Percentiles rank a stretch among this genome's conserved stretches.
Evolutionary conservation across 2,888 invertebrate species (phyloP).

Genomic region (Diabrotica balteata): DNA sequence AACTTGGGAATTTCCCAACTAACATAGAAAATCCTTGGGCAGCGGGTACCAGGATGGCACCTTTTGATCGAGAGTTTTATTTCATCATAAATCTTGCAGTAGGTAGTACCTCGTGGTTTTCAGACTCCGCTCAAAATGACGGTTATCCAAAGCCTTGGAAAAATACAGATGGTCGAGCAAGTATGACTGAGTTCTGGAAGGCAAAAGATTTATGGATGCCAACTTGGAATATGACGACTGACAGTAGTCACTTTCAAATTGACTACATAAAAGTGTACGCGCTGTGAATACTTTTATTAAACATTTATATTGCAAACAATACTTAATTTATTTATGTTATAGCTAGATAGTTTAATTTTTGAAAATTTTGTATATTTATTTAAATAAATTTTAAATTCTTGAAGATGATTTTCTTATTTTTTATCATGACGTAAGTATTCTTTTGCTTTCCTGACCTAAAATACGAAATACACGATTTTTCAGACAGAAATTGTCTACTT

Average conservation of each 20-base stretch:
- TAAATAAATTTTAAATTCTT: too few relatives aligned
- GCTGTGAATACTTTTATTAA: conserved; percentile 36
- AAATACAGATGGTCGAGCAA: conserved; percentile 58
- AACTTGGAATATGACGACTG: conserved; percentile 61
- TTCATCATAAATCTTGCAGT: conserved; percentile 64
- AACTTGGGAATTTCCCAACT: conserved; percentile 65
- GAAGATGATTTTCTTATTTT: too few relatives aligned
- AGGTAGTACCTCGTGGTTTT: conserved; percentile 73
- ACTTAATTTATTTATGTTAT: too few relatives aligned
- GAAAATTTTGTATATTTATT: too few relatives aligned
- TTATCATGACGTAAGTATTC: too few relatives aligned
- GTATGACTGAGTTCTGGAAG: conserved; percentile 69
- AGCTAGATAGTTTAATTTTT: too few relatives aligned
- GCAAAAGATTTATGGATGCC: conserved; percentile 63
- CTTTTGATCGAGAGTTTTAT: conserved; percentile 73
- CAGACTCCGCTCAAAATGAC: conserved; percentile 65
- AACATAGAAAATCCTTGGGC: conserved; percentile 67
- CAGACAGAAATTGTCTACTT: too few relatives aligned
- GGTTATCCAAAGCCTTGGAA: conserved; percentile 69
- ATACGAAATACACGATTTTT: too few relatives aligned
- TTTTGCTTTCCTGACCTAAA: too few relatives aligned
- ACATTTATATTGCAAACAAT: neutral
- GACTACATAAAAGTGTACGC: conserved; percentile 72
- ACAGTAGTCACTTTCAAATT: conserved; percentile 68
- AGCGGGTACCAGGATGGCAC: conserved; percentile 66